A percentile compares a stretch with the other conserved stretches of the same genome.
Evolutionary conservation across 2,113 vertebrate genomes (phyloP).

Genomic region (Albula glossodonta): DNA sequence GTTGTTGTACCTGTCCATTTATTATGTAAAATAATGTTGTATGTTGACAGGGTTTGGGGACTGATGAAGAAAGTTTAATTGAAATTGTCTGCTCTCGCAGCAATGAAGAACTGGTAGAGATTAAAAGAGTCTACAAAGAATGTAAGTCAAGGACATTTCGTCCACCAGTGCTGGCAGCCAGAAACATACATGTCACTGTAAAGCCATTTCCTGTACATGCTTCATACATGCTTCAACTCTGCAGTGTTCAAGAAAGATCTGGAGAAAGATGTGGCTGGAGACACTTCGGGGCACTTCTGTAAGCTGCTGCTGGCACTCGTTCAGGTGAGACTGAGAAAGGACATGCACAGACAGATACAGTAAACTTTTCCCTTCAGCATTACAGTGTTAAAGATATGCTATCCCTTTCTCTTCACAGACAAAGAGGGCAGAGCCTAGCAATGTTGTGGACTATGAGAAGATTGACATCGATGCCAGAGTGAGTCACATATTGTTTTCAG

Average conservation of each 20-base stretch:
- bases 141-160: slow-evolving; percentile 73
- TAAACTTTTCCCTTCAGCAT: background rate
- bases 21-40: slow-evolving; percentile 9
- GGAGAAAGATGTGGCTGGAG: slow-evolving; percentile 89
- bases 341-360: background rate
- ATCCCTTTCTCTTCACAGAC: slow-evolving; percentile 64
- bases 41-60: slow-evolving; percentile 85
- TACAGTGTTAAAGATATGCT: background rate
- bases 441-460: slow-evolving; percentile 83
- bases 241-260: slow-evolving; percentile 95
- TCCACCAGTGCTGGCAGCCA: background rate
- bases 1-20: background rate
- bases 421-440: slow-evolving; percentile 76
- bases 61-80: slow-evolving; percentile 91
- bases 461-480: slow-evolving; percentile 93
- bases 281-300: slow-evolving; percentile 92
- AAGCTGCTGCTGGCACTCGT: slow-evolving; percentile 90
- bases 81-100: slow-evolving; percentile 93
- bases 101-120: slow-evolving; percentile 82
- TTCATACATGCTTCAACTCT: slow-evolving; percentile 10
- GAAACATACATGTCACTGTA: background rate
- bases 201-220: background rate
- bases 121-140: slow-evolving; percentile 87
- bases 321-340: slow-evolving; percentile 68
- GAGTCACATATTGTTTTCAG: slow-evolving; percentile 51